Evolutionary conservation across 92 coral and sea anemone species (phyloP).

Genomic region (Micromussa lordhowensis): DNA sequence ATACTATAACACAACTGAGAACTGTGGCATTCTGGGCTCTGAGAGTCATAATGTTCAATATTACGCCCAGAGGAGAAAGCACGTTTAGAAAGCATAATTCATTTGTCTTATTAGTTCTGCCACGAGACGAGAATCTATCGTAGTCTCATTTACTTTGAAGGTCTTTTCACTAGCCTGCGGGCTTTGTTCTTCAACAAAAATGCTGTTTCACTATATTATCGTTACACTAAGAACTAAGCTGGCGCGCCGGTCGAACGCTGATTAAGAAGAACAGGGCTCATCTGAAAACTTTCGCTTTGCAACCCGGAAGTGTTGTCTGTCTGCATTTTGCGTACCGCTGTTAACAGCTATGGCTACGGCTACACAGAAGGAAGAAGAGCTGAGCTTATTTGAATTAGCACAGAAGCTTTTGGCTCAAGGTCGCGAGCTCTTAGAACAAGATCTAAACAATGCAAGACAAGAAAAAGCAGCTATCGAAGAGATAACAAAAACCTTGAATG

Average conservation of each 20-base stretch:
- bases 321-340: background rate
- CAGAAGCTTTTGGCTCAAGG: slow-evolving; percentile 38
- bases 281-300: background rate
- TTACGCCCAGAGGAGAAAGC: too few relatives aligned
- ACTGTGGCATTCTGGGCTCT: too few relatives aligned
- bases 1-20: too few relatives aligned
- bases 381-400: slow-evolving; percentile 8
- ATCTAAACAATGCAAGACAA: slow-evolving; percentile 37
- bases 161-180: too few relatives aligned
- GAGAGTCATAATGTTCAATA: too few relatives aligned
- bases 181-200: too few relatives aligned
- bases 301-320: background rate
- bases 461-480: slow-evolving; percentile 52
- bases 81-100: too few relatives aligned
- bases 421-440: slow-evolving; percentile 35
- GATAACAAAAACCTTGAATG: slow-evolving; percentile 53
- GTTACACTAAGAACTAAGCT: too few relatives aligned
- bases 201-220: too few relatives aligned
- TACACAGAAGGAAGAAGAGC: background rate
- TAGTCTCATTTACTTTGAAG: too few relatives aligned
- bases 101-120: too few relatives aligned
- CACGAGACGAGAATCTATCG: too few relatives aligned
- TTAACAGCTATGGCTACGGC: slow-evolving; percentile 24
- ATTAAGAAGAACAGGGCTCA: background rate
- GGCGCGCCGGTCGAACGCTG: background rate